Conservation (phyloP, 2,113 vertebrate species). For the Uria aalge region DNA sequence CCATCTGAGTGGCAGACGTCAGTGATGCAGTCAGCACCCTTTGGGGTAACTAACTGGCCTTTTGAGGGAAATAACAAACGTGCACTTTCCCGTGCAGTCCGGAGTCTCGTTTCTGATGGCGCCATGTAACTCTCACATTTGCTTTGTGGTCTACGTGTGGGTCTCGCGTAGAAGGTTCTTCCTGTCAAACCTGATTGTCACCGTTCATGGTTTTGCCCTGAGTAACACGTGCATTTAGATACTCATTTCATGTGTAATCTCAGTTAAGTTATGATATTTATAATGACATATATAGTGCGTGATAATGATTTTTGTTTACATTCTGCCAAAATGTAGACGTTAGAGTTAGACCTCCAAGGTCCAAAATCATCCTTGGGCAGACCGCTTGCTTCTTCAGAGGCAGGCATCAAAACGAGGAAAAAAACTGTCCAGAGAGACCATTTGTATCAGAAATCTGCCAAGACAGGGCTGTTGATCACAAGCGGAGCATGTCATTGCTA, state of each 20-base stretch:
- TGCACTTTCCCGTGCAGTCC: background rate
- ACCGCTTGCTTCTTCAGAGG: conserved; percentile 16
- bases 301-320: conserved; percentile 56
- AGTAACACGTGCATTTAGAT: conserved; percentile 28
- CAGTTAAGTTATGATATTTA: conserved; percentile 44
- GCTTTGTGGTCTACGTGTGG: background rate
- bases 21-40: background rate
- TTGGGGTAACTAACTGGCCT: background rate
- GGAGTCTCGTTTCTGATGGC: background rate
- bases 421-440: background rate
- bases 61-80: background rate
- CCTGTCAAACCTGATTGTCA: background rate
- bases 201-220: background rate
- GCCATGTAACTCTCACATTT: background rate
- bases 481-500: conserved; percentile 69
- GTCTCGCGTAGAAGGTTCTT: background rate
- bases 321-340: conserved; percentile 63
- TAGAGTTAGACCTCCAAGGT: conserved; percentile 42
- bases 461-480: conserved; percentile 52
- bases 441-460: conserved; percentile 45
- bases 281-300: conserved; percentile 7
- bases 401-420: background rate
- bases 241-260: conserved; percentile 14
- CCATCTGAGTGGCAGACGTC: background rate
- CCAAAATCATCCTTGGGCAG: conserved; percentile 28